Evolutionary conservation across 2,113 vertebrate species (phyloP).

Genomic region (Odontophorus gujanensis): DNA sequence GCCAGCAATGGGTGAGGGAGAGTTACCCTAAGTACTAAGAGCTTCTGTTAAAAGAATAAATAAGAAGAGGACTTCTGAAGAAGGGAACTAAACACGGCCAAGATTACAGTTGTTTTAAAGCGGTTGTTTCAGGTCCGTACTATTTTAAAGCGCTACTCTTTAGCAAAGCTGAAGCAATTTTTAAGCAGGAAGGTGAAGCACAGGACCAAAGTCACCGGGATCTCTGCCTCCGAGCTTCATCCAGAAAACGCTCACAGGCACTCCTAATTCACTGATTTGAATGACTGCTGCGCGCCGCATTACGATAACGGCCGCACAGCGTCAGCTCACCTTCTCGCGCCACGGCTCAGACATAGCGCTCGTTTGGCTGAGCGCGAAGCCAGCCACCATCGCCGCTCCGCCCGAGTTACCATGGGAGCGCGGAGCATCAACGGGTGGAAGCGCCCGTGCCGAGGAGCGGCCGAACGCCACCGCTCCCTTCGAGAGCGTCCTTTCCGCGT

Average conservation of each 20-base stretch:
- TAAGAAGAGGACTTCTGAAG: not conserved
- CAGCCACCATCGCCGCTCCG: not conserved
- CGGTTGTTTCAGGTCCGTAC: rapidly evolving
- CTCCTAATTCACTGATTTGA: not conserved
- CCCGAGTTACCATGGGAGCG: not conserved
- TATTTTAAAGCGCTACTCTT: not conserved
- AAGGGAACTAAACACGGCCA: not conserved
- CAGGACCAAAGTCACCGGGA: not conserved
- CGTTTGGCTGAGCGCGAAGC: not conserved
- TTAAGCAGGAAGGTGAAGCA: not conserved
- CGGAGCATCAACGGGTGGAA: rapidly evolving
- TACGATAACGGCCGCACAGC: not conserved
- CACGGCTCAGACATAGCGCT: not conserved
- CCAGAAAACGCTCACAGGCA: not conserved
- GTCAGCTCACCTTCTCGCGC: not conserved
- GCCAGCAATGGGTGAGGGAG: rapidly evolving
- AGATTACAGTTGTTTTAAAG: not conserved
- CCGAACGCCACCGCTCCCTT: not conserved
- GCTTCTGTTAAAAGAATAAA: not conserved
- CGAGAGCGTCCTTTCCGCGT: no score
- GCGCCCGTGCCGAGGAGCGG: not conserved
- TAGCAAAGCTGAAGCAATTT: not conserved
- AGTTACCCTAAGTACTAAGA: not conserved
- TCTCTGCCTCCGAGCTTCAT: not conserved
- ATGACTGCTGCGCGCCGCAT: not conserved